Evolutionary conservation across 2,888 invertebrate species (phyloP), one percentile per base, ranked within the genome.

Genomic region (Brachyptera putata): DNA sequence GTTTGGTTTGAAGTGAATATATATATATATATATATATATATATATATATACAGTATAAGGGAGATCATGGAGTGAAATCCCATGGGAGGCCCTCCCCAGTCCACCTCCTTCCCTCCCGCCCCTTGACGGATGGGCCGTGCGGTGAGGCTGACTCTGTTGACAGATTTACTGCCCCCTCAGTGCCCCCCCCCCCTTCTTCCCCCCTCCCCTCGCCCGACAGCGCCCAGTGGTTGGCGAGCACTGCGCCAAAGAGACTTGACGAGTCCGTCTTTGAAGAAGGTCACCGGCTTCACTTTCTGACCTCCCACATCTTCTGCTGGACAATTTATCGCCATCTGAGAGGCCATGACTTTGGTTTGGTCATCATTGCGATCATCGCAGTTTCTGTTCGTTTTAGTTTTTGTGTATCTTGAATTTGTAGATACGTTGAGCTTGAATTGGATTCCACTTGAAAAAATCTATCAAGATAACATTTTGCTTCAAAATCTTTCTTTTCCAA

Each of bases 101-200:
- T 21, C 41, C 41, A 1, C 46, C 36, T 24, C 21, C 53, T 16
- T 3, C 36, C 34, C 49, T 21, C 53, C 34, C 36, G 14, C 60
- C 57, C 24, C 63, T 63, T 63, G 63, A 63, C 63, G 63, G 63
- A 63, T 63, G 61, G 63, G 61, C 58, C 43, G 56, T 34, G 58
- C 48, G 56, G 57, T 46, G 55, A 55, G 48, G 36, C 62, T 46
- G 61, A 55, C 49, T 56, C 61, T 57, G 63, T 56, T 63, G 63
- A 63, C 63, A 63, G 63, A 63, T 63, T 63, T 63, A 63, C 63
- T 57, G 61, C 60, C 41, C 43, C 53, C 53, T n/a, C 43, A 13
- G 34, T 9, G 16, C 21, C 53, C 59, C 41, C 21, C 18, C 36
- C 56, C 37, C 43, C 22, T 18, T n/a, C n/a, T n/a, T n/a, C n/a